Conservation (phyloP, 2,888 invertebrate genomes). For the Nomada hirtipes region DNA sequence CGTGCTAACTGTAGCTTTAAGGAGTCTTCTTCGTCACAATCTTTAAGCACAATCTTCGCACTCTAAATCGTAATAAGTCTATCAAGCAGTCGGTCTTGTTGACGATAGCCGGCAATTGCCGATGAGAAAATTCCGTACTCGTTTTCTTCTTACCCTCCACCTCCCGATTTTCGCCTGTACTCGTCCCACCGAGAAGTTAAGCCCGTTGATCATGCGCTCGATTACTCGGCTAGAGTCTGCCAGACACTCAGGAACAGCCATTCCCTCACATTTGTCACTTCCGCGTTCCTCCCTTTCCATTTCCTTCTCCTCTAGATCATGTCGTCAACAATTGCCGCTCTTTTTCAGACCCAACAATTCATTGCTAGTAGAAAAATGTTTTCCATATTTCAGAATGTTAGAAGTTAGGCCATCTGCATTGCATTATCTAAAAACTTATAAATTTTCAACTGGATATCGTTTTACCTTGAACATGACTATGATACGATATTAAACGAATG, state of each 20-base stretch:
- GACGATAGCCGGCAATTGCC: conserved; percentile 37
- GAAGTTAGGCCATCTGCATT: too few species aligned
- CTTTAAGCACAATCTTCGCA: too few species aligned
- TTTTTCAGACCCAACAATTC: background rate
- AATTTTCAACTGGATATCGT: background rate
- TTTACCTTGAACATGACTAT: too few species aligned
- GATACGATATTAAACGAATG: too few species aligned
- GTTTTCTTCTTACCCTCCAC: conserved; percentile 32
- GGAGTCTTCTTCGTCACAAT: too few species aligned
- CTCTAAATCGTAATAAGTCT: conserved; percentile 1
- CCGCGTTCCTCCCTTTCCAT: background rate
- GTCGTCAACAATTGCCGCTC: conserved; percentile 8
- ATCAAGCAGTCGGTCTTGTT: conserved; percentile 2
- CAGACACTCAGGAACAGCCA: conserved; percentile 62
- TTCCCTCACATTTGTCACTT: conserved; percentile 65
- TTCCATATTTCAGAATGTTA: too few species aligned
- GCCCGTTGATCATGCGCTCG: conserved; percentile 69
- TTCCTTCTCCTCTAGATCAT: background rate
- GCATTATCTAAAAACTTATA: too few species aligned
- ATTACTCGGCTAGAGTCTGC: conserved; percentile 58
- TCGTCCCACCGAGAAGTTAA: conserved; percentile 52
- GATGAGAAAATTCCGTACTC: conserved; percentile 41
- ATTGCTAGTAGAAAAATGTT: background rate
- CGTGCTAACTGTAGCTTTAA: too few species aligned
- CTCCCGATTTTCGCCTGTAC: conserved; percentile 39